Evolutionary conservation across 2,113 vertebrate species (phyloP).

Genomic region (Burhinus oedicnemus): DNA sequence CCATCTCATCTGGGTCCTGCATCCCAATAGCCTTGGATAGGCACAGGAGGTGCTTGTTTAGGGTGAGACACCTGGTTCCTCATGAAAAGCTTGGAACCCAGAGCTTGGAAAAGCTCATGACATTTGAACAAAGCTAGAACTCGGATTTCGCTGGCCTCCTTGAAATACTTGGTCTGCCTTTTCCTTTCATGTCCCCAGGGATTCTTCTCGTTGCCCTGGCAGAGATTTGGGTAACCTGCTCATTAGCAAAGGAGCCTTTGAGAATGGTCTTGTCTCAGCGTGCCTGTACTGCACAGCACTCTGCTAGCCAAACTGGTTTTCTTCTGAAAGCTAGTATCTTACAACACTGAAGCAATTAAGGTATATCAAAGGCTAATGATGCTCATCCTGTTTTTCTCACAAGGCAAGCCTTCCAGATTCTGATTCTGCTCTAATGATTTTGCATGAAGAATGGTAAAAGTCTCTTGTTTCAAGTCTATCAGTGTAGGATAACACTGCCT

Average conservation of each 20-base stretch:
- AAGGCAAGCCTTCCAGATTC: constrained; percentile 13
- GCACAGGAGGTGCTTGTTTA: not conserved
- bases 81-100: not conserved
- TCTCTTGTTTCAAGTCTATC: not conserved
- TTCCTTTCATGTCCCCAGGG: not conserved
- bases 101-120: not conserved
- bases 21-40: not conserved
- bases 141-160: not conserved
- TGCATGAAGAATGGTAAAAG: not conserved
- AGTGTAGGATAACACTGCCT: not conserved
- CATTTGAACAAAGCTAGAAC: not conserved
- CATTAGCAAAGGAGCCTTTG: not conserved
- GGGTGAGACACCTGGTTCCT: not conserved
- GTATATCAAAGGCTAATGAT: not conserved
- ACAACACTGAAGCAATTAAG: not conserved
- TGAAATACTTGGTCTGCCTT: not conserved
- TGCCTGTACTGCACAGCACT: not conserved
- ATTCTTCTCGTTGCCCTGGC: not conserved
- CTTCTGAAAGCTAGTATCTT: not conserved
- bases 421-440: not conserved
- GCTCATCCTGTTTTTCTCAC: not conserved
- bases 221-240: not conserved
- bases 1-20: not conserved
- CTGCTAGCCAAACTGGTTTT: constrained; percentile 14
- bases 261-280: not conserved